Evolutionary conservation across 2,888 invertebrate species (phyloP).

Genomic region (Erebia ligea): DNA sequence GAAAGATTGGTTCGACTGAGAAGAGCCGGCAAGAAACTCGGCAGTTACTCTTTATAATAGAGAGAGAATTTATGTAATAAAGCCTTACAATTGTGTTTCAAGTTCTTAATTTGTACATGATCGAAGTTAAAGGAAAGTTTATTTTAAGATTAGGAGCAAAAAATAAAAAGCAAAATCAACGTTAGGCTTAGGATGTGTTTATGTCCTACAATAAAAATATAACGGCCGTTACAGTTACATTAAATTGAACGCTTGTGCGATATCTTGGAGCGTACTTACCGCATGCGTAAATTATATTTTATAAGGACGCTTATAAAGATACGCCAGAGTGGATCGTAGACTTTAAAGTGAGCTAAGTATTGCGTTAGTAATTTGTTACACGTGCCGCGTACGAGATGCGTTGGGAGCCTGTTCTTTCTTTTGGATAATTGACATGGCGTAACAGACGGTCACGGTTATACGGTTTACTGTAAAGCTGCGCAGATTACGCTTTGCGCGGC

Average conservation of each 20-base stretch:
- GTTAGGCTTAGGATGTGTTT: neutral
- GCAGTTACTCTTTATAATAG: no score
- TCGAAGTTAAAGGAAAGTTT: neutral
- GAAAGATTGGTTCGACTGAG: no score
- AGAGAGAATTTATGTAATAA: no score
- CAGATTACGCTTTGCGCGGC: conserved; percentile 1
- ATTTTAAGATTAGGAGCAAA: neutral
- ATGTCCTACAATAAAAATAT: neutral
- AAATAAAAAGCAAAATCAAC: neutral
- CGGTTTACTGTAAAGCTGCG: neutral
- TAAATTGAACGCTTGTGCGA: conserved; percentile 9
- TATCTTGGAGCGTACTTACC: conserved; percentile 17
- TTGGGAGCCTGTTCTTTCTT: conserved; percentile 29
- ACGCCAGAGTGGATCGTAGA: conserved; percentile 51
- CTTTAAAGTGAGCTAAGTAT: conserved; percentile 37
- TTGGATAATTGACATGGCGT: conserved; percentile 40
- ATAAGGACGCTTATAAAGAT: conserved; percentile 23
- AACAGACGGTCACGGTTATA: conserved; percentile 38
- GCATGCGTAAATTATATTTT: conserved; percentile 22
- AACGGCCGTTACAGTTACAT: neutral
- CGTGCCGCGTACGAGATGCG: conserved; percentile 40
- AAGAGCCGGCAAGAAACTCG: no score
- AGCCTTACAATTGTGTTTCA: no score
- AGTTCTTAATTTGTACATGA: no score
- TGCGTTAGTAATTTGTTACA: conserved; percentile 42